Base-by-base conservation (phyloP, 2,888 invertebrate species). In the Sicus ferrugineus region DNA sequence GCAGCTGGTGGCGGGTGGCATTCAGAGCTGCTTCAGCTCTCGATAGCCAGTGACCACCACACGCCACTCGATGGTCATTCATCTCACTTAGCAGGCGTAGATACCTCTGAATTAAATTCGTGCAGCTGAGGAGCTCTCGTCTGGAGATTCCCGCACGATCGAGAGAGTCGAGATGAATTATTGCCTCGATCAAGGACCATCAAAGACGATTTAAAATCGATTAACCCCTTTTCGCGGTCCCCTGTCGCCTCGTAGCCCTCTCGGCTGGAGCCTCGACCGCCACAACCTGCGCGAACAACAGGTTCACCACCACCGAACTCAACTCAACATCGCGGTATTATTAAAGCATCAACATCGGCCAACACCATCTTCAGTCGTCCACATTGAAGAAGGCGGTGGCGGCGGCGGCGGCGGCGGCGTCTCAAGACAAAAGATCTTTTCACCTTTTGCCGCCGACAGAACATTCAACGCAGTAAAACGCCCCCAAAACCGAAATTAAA, bases 201-300 rank as follows among this genome's bases (percentile, higher is more conserved):
- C 80, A 78, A 78, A 77, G 81, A 76, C 83, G 82, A 83, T 83
- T 83, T 83, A 84, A 84, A 83, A 83, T 83, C 83, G 83, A 83
- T 83, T 83, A 84, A 81, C 80, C 81, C 79, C 77, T 79, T 81
- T 82, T 75, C 77, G 74, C 58, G 14, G 65, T 16, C 65, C 19
- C 16, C 52, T 61, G 16, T 56, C 38, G 28, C 38, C 23, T 54
- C n/a, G 23, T 19, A 6, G 28, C 23, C 28, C 28, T 9, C 46
- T 30, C 23, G 9, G 19, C 21, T 23, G 26, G 5, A 46, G 19
- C 46, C 9, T 5, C 14, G 19, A 46, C 6, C 3, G 9, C 19
- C 6, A 46, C 14, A 46, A 28, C 14, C 26, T 26, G 28, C 11
- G 23, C 28, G 3, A 6, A 19, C 59, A 67, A 67, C 58, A 67